phyloP scores from a whole-genome alignment of 2,888 invertebrate genomes.

The Pyrrhosoma nymphula region DNA sequence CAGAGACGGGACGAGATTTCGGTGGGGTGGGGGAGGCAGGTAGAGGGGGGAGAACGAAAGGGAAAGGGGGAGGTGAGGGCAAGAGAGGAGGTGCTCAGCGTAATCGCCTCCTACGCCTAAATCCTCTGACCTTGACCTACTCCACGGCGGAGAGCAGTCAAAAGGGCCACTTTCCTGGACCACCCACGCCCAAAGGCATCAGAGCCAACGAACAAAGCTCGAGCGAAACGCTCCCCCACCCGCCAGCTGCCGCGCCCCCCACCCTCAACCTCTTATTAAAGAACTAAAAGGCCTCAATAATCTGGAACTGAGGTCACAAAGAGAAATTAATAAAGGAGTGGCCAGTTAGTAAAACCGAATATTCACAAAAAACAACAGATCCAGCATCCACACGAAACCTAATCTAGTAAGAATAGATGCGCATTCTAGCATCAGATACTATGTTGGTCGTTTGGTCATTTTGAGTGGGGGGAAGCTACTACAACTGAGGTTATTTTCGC shows the following conservation, averaged over 20 bases:
- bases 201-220: neutral
- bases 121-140: slow-evolving; percentile 54
- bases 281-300: neutral
- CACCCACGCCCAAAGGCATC: neutral
- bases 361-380: neutral
- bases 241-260: neutral
- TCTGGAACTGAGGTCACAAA: neutral
- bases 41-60: neutral
- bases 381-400: neutral
- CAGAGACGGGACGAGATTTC: neutral
- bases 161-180: neutral
- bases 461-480: too few species aligned
- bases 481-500: too few species aligned
- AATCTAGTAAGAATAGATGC: too few species aligned
- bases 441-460: too few species aligned
- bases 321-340: neutral
- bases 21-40: neutral
- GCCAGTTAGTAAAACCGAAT: neutral
- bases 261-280: too few species aligned
- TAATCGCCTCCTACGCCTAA: slow-evolving; percentile 39
- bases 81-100: neutral
- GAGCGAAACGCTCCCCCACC: neutral
- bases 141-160: neutral
- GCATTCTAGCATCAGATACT: too few species aligned
- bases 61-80: neutral